These are phyloP conservation scores for Fulmarus glacialis DNA, from an alignment of 2,113 vertebrate species.

Conservation along the genomic window DNA sequence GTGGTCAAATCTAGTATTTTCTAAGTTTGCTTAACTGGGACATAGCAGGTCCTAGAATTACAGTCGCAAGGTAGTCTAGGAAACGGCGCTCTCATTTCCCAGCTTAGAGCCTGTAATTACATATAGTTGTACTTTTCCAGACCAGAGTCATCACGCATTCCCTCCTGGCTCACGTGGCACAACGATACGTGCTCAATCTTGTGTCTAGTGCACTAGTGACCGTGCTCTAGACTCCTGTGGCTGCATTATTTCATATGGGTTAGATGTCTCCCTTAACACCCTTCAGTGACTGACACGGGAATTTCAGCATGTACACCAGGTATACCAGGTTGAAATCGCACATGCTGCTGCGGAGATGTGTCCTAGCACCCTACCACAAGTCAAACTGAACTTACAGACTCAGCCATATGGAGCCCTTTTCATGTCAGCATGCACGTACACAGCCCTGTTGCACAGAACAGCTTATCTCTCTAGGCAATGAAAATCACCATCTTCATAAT, in stretches of 20 bases:
- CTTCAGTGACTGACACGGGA: background rate
- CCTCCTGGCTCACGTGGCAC: background rate
- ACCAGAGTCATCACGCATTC: background rate
- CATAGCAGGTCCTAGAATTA: background rate
- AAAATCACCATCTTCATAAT: background rate
- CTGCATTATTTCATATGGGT: background rate
- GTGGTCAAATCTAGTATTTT: background rate
- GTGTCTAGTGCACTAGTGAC: background rate
- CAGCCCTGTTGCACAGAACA: background rate
- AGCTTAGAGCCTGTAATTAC: background rate
- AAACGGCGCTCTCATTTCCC: background rate
- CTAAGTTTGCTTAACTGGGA: background rate
- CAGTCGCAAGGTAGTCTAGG: background rate
- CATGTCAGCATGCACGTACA: background rate
- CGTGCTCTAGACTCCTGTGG: background rate
- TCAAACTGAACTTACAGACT: background rate
- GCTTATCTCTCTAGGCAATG: background rate
- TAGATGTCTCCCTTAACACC: background rate
- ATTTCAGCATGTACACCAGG: background rate
- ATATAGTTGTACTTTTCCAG: conserved; percentile 30
- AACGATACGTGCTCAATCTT: background rate
- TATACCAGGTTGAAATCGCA: background rate
- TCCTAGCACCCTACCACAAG: background rate
- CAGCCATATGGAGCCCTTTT: background rate
- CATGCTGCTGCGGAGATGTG: background rate